These are phyloP conservation scores for Dicrostonyx torquatus DNA, from an alignment of 2,797 vertebrate species.

Conservation along the genomic window DNA sequence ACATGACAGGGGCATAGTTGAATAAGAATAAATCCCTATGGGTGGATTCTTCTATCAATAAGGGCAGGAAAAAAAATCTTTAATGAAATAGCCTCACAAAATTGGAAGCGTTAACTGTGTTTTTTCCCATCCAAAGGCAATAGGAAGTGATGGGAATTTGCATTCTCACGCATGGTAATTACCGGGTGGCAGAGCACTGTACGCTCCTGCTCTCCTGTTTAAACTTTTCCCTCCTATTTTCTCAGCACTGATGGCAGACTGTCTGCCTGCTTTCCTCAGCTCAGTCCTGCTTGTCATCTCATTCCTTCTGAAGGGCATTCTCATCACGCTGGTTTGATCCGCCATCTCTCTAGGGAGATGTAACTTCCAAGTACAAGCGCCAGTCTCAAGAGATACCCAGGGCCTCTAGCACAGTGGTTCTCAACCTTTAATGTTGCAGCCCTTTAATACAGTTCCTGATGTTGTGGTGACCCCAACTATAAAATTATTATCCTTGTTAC, in stretches of 20 bases:
- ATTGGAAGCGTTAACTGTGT: conserved; percentile 53
- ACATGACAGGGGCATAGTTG: conserved; percentile 69
- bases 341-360: neutral
- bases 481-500: too few relatives aligned
- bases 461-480: too few relatives aligned
- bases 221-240: neutral
- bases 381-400: neutral
- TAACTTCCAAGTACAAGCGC: neutral
- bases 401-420: neutral
- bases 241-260: neutral
- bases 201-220: neutral
- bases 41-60: conserved; percentile 68
- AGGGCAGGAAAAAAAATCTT: conserved; percentile 55
- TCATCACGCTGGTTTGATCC: neutral
- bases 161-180: neutral
- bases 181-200: neutral
- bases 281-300: neutral
- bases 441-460: neutral
- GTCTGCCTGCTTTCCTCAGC: neutral
- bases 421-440: neutral
- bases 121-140: neutral
- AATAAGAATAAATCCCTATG: conserved; percentile 61
- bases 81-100: conserved; percentile 62
- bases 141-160: neutral
- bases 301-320: neutral